Base-by-base conservation (phyloP, 2,113 vertebrate genomes). In the Redunca redunca region DNA sequence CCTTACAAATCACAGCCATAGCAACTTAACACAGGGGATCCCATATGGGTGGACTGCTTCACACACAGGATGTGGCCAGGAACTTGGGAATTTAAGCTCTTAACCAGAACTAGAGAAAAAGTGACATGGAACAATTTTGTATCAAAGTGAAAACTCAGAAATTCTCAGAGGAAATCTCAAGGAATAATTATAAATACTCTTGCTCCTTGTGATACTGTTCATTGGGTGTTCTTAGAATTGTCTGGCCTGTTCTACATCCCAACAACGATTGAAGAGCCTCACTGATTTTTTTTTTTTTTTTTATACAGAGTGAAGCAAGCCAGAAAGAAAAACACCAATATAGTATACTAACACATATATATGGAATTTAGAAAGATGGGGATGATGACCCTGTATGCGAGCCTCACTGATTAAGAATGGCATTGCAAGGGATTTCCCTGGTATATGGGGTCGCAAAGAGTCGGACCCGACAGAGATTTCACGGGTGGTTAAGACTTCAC, bases 21-120 rank as follows among this genome's bases (percentile, higher is more conserved):
- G 97, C 85, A 96, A 94, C 88, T 64, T 98, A 94, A 85, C 95
- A 96, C 21, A 86, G 95, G 95, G 64, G 17, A 11, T 55, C 91
- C 96, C 94, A 88, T 83, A 74, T 81, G 91, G 93, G 74, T 88
- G 4, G 11, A 74, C 64, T 93, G 53, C 55, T 88, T 95, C 95
- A 90, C 74, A 71, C 95, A 90, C 74, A 71, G 62, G 97, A 95
- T 30, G 86, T 90, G 94, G 67, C 82, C 90, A 93, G 48, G 57
- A 90, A 88, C 88, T 89, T n/a, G 12, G 88, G 48, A 94, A 92
- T 93, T 81, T n/a, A 82, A 96, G 92, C 62, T 95, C 84, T 71
- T 53, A 33, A 86, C 71, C 48, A 94, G 43, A 98, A 87, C 60
- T 81, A 88, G 46, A 92, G 74, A 52, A 64, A 91, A 90, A 87